Evolutionary conservation across 2,113 vertebrate species (phyloP), one percentile per base, ranked within the genome.

Genomic region (Triplophysa rosa): DNA sequence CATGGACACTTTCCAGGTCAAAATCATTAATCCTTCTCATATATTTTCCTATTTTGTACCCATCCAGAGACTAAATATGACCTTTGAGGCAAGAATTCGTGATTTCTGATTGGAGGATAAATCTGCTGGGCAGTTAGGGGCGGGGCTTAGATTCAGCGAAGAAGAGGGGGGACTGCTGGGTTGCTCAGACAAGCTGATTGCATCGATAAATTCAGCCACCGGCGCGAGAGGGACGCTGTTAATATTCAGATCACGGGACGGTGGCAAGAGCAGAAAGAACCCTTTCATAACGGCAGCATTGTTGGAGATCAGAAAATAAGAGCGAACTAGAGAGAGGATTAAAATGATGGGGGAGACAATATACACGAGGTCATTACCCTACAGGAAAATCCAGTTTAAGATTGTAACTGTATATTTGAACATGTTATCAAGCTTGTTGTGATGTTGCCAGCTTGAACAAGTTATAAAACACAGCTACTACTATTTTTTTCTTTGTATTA

Each of bases 191-290:
- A 87, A 89, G 85, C 85, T 87, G 90, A 91, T 90, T 89, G 87
- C 87, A 89, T 91, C 89, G 85, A 87, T 89, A 89, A 87, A 89
- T 92, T 87, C 88, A 71, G 70, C 49, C 89, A 83, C 78, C 84
- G 72, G 86, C 1, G 61, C 64, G 47, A 72, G 80, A 84, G 81
- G 70, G 72, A 84, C 82, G 76, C 81, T 70, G 75, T 92, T 91
- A 85, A 89, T 89, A 93, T 92, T 92, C 90, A 66, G 74, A 83
- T 78, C 89, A 90, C 90, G 4, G 62, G 62, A 89, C 78, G 23
- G 82, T 64, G 49, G 84, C 72, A 45, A 82, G 58, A 77, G 82
- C 67, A 8, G 74, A 89, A 78, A 80, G 79, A 79, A 76, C 65
- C 47, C 74, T 87, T 88, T 89, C 84, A 89, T 89, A 87, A 86